phyloP scores from a whole-genome alignment of 2,113 vertebrate species.

The Nibea coibor region DNA sequence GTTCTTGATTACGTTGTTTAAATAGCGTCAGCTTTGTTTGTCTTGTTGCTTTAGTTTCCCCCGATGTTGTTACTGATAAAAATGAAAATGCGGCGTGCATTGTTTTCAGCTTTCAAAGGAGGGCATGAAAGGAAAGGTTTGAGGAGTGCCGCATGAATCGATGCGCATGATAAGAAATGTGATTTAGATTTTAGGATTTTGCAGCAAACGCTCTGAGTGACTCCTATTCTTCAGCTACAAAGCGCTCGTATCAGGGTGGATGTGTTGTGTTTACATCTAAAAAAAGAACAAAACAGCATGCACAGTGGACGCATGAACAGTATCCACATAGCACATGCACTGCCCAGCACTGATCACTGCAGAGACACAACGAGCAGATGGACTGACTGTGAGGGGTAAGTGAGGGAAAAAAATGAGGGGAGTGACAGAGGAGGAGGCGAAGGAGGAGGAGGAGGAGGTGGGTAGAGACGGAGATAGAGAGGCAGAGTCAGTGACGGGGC shows the following conservation, averaged over 20 bases:
- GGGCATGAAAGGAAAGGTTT: not conserved
- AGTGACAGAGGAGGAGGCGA: slow-evolving; percentile 55
- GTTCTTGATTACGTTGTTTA: not conserved
- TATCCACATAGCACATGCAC: slow-evolving; percentile 29
- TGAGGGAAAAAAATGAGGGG: slow-evolving; percentile 50
- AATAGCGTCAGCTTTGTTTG: not conserved
- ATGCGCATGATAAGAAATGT: not conserved
- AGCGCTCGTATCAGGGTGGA: not conserved
- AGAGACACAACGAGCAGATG: slow-evolving; percentile 76
- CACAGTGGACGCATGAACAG: slow-evolving; percentile 17
- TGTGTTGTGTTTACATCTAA: not conserved
- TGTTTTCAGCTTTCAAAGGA: not conserved
- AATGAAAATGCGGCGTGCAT: not conserved
- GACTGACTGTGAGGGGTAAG: slow-evolving; percentile 80
- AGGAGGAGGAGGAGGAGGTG: slow-evolving; percentile 45
- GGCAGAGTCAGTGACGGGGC: slow-evolving; percentile 60
- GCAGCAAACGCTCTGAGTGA: not conserved
- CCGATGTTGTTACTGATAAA: not conserved
- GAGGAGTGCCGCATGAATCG: not conserved
- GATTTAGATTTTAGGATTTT: not conserved
- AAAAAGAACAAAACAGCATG: slow-evolving; percentile 6
- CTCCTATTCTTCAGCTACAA: not conserved
- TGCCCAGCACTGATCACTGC: slow-evolving; percentile 69
- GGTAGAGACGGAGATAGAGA: slow-evolving; percentile 60
- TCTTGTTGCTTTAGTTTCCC: slow-evolving; percentile 2